Evolutionary conservation across 92 coral and sea anemone species (phyloP).

Genomic region (Muricea muricata): DNA sequence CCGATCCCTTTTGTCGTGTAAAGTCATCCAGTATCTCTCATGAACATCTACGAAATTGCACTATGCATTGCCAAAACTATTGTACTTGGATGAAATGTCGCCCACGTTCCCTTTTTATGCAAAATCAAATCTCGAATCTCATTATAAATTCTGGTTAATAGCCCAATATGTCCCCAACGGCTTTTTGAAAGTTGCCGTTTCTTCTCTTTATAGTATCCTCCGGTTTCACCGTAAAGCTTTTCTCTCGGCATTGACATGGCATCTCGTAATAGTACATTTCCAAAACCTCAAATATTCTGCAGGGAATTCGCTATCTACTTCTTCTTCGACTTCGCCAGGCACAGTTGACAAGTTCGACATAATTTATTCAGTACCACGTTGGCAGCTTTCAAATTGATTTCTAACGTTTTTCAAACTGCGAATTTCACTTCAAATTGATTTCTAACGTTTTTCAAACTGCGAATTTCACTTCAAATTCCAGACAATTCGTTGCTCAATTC

Average conservation of each 20-base stretch:
- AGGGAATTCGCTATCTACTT: neutral
- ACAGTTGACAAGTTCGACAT: neutral
- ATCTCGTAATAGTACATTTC: no score
- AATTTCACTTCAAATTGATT: no score
- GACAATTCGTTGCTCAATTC: no score
- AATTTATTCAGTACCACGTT: slow-evolving; percentile 8
- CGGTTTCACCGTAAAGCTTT: neutral
- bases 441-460: no score
- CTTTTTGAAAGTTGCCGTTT: neutral
- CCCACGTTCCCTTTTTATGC: slow-evolving; percentile 19
- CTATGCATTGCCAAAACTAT: no score
- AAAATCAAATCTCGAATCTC: slow-evolving; percentile 2
- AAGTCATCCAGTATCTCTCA: neutral
- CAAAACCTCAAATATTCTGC: neutral
- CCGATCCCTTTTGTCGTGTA: neutral
- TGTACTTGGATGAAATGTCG: neutral
- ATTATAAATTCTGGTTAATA: neutral
- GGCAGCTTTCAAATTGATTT: neutral
- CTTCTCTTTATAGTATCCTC: neutral
- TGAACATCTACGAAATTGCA: slow-evolving; percentile 1
- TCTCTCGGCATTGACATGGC: neutral
- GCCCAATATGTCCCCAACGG: neutral
- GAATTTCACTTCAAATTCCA: no score
- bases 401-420: no score
- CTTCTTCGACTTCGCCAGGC: neutral